phyloP scores from a whole-genome alignment of 2,888 invertebrate genomes.

The Nebria salina region DNA sequence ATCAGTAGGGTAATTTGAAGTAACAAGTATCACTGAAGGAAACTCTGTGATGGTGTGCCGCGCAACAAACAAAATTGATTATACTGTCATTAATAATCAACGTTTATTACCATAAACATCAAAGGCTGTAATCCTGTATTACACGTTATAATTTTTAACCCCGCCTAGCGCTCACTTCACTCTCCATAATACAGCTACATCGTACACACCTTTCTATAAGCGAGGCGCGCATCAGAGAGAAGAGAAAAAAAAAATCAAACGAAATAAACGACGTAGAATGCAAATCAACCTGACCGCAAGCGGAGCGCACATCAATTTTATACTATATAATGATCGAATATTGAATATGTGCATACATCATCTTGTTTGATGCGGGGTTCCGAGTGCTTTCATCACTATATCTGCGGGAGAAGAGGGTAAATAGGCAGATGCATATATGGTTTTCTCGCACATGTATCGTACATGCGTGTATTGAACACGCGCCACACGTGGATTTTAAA shows the following conservation, averaged over 20 bases:
- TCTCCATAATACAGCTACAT: background rate
- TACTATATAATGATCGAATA: conserved; percentile 38
- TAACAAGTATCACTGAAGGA: background rate
- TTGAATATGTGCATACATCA: conserved; percentile 44
- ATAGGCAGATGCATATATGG: conserved; percentile 5
- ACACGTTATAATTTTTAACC: conserved; percentile 21
- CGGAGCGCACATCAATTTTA: conserved; percentile 10
- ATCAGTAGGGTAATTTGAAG: background rate
- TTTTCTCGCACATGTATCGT: background rate
- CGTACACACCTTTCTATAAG: background rate
- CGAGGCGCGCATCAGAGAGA: background rate
- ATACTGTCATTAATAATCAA: conserved; percentile 19
- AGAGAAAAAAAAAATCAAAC: conserved; percentile 11
- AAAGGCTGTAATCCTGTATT: conserved; percentile 18
- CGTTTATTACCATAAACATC: conserved; percentile 18
- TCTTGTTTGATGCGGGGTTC: conserved; percentile 13
- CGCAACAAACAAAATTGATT: conserved; percentile 16
- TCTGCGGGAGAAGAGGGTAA: background rate
- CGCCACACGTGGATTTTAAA: conserved; percentile 8
- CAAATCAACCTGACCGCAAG: conserved; percentile 18
- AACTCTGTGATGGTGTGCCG: background rate
- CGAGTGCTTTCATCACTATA: background rate
- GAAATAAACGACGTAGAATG: background rate
- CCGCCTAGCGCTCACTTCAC: conserved; percentile 12
- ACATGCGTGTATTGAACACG: background rate